phyloP scores from a whole-genome alignment of 2,888 invertebrate species.

The Craniophora ligustri region DNA sequence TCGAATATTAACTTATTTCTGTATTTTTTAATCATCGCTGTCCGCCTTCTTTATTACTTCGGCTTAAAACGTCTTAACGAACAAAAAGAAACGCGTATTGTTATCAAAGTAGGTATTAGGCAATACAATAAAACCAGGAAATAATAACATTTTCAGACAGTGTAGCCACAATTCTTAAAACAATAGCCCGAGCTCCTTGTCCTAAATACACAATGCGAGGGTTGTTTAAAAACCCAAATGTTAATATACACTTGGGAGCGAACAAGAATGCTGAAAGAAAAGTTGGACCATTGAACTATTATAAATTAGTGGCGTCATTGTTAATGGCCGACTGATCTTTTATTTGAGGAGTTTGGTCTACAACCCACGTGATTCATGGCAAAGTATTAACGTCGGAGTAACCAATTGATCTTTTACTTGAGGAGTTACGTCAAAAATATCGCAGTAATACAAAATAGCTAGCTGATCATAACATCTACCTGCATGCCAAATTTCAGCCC shows the following conservation, averaged over 20 bases:
- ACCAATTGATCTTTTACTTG: too few relatives aligned
- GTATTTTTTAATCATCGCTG: too few relatives aligned
- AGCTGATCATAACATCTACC: too few relatives aligned
- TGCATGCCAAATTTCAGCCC: too few relatives aligned
- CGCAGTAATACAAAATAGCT: too few relatives aligned
- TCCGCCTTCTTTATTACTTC: too few relatives aligned
- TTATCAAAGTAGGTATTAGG: neutral
- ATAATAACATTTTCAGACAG: conserved; percentile 17
- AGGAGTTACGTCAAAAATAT: too few relatives aligned
- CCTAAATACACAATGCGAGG: conserved; percentile 26
- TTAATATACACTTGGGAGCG: conserved; percentile 17
- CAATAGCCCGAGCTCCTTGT: conserved; percentile 1
- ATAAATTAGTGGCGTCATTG: neutral
- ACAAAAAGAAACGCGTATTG: too few relatives aligned
- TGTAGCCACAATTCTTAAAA: conserved; percentile 22
- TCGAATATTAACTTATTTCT: too few relatives aligned
- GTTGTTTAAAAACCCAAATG: conserved; percentile 26
- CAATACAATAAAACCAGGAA: conserved; percentile 1
- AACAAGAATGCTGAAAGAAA: conserved; percentile 1
- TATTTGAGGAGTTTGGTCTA: neutral
- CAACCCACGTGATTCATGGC: too few relatives aligned
- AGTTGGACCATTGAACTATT: conserved; percentile 2
- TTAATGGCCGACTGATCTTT: neutral
- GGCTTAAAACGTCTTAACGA: too few relatives aligned
- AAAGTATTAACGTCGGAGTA: too few relatives aligned